These are phyloP conservation scores for Mirza zaza DNA, from an alignment of 2,113 vertebrate genomes.

Conservation along the genomic window DNA sequence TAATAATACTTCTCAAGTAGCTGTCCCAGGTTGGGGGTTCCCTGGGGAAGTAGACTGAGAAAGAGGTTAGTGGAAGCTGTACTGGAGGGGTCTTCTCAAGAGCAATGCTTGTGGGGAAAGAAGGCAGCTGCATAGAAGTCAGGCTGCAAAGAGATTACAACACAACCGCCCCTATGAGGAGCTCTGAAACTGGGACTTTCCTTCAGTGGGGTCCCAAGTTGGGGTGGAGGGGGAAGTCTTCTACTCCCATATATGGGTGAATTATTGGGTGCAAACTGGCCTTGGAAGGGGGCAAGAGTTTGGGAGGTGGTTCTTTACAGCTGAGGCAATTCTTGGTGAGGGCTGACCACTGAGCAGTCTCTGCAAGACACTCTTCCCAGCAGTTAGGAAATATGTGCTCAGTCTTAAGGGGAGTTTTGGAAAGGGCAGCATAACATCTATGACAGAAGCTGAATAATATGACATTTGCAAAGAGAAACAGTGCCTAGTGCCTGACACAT, in stretches of 20 bases:
- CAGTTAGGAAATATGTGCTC: background rate
- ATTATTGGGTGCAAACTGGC: background rate
- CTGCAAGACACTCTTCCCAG: background rate
- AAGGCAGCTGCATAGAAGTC: background rate
- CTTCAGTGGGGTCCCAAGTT: background rate
- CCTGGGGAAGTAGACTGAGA: rapidly evolving
- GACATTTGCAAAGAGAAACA: background rate
- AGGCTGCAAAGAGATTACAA: background rate
- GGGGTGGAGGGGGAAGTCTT: background rate
- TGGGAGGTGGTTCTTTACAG: background rate
- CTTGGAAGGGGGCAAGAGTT: too few relatives aligned
- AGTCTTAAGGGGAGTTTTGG: background rate
- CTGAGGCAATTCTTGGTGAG: background rate
- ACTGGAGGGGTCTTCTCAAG: background rate
- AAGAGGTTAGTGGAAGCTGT: background rate
- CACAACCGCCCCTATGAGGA: background rate
- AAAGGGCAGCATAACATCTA: background rate
- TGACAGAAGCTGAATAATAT: background rate
- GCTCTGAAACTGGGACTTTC: background rate
- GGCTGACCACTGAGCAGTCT: background rate
- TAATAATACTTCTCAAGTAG: background rate
- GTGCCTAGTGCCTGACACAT: background rate
- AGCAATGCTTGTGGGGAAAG: background rate
- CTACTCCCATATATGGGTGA: background rate
- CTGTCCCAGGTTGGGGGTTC: background rate